A percentile compares a stretch with the other conserved stretches of the same genome.
Evolutionary conservation across 2,888 invertebrate genomes (phyloP).

Genomic region (Sthenelais limicola): DNA sequence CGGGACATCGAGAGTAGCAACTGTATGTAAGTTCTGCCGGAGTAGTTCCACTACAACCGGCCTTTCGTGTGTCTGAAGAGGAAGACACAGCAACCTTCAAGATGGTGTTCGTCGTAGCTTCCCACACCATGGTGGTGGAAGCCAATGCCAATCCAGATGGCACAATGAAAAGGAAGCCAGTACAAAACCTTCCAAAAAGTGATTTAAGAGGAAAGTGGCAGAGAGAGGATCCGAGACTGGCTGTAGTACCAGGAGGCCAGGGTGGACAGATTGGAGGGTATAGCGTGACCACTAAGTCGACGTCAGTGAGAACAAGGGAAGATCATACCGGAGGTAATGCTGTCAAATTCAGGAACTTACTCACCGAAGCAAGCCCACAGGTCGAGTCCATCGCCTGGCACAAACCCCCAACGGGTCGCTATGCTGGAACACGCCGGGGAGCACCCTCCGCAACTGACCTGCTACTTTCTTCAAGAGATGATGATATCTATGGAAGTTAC

Average conservation of each 20-base stretch:
- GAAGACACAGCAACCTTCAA: neutral
- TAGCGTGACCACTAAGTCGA: conserved; percentile 9
- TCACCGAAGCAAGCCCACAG: neutral
- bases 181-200: conserved; percentile 8
- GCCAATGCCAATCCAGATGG: conserved; percentile 28
- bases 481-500: too few relatives aligned
- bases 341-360: neutral
- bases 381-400: too few relatives aligned
- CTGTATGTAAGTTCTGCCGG: too few relatives aligned
- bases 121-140: conserved; percentile 30
- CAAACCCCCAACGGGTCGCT: neutral
- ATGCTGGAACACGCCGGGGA: neutral
- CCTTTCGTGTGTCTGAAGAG: too few relatives aligned
- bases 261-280: neutral
- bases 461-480: neutral
- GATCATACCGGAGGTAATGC: conserved; percentile 1
- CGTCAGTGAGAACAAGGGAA: conserved; percentile 18
- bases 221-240: conserved; percentile 14
- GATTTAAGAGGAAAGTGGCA: neutral
- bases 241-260: neutral
- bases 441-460: neutral
- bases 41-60: too few relatives aligned
- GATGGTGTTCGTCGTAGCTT: conserved; percentile 34
- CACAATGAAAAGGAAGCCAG: conserved; percentile 11
- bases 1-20: too few relatives aligned